phyloP scores from a whole-genome alignment of 2,797 vertebrate species.

The Pogonophryne albipinna region DNA sequence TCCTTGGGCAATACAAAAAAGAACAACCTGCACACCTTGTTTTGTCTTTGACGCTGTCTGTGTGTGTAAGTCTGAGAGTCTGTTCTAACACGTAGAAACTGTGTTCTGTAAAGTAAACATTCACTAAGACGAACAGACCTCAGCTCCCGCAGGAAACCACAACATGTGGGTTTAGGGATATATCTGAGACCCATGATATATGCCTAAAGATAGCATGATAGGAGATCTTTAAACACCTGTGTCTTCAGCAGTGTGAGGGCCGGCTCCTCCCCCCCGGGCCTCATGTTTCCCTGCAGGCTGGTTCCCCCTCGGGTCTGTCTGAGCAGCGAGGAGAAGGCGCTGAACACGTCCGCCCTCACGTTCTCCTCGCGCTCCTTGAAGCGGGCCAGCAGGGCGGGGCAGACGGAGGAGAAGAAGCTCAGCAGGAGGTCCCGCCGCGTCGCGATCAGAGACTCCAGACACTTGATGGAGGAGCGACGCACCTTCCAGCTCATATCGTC shows the following conservation, averaged over 20 bases:
- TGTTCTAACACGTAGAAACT: no score
- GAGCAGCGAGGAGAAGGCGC: conserved; percentile 89
- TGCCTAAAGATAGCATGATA: no score
- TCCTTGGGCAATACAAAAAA: no score
- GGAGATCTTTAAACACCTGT: conserved; percentile 72
- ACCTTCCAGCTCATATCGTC: conserved; percentile 99
- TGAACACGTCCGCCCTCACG: conserved; percentile 92
- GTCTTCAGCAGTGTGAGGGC: conserved; percentile 85
- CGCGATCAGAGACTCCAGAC: conserved; percentile 90
- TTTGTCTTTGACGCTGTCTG: no score
- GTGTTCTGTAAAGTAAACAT: no score
- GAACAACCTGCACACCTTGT: no score
- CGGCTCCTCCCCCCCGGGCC: conserved; percentile 76
- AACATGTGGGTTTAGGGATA: no score
- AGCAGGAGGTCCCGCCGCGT: conserved; percentile 89
- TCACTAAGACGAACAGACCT: no score
- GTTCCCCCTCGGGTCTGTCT: conserved; percentile 86
- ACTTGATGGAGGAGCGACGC: conserved; percentile 92
- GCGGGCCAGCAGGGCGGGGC: conserved; percentile 88
- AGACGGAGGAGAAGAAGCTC: conserved; percentile 89
- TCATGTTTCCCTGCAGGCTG: conserved; percentile 55
- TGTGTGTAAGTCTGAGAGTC: no score
- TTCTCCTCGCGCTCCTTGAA: conserved; percentile 97
- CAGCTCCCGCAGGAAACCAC: no score
- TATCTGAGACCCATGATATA: no score